Evolutionary conservation across 2,888 invertebrate species (phyloP), one percentile per base, ranked within the genome.

Genomic region (Zootermopsis nevadensis): DNA sequence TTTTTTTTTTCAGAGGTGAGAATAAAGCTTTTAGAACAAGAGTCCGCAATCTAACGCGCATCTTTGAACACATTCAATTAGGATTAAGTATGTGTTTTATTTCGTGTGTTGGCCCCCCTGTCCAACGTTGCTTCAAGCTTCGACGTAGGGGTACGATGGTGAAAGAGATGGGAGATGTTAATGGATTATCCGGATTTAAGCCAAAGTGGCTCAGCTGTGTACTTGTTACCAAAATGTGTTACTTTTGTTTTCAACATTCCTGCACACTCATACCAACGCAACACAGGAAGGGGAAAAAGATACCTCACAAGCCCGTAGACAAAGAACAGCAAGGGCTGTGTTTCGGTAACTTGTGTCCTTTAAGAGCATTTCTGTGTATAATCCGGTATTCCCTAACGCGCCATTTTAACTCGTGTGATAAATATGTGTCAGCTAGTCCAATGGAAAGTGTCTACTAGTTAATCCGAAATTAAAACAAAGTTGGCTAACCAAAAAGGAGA

Each of bases 291-390:
- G n/a, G 10, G 60, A 60, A 15, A 69, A 69, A 69, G 33, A 27
- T 67, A 31, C 19, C 69, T 31, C 69, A 8, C 33, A 1, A 22
- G n/a, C 74, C 38, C 33, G n/a, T 38, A 74, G 35, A 74, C 74
- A 80, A 80, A 80, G 27, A 53, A 79, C 31, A 60, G 31, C 12
- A 60, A 48, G 27, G 27, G 60, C 0, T 27, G n/a, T 60, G 60
- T 60, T 60, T n/a, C n/a, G 48, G 33, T n/a, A 8, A 10, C 80
- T 55, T 80, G 38, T 53, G 67, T 38, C 79, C 66, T 66, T 55
- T 80, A 80, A 79, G 60, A 60, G 53, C 60, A 79, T 79, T 79
- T 79, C 79, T 79, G 79, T 79, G 55, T 53, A 53, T 80, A 55
- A 80, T 33, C 38, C n/a, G 24, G 27, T 7, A 74, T 74, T 74